Base-by-base conservation (phyloP, 2,888 invertebrate genomes). In the Epinotia demarniana region DNA sequence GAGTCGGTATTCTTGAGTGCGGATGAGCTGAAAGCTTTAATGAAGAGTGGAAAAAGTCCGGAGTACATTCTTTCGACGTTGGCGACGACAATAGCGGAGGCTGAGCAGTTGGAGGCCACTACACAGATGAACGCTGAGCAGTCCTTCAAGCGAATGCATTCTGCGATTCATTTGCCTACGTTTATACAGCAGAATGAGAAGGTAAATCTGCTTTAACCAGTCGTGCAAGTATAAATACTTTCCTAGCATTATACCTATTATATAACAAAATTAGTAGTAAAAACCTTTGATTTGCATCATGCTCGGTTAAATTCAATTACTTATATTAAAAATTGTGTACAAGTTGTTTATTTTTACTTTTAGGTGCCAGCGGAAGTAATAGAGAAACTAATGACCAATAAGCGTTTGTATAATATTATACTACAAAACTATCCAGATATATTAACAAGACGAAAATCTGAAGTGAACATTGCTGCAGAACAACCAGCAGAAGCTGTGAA, bases 131-230 rank as follows among this genome's bases (percentile, higher is more conserved):
- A 95, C 43, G 89, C 87, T 2, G 92, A 94, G 70, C 87, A 87
- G 61, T 81, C 85, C 0, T 86, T 83, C 5, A 89, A 90, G 69
- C 88, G 92, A 77, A 92, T 94, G 81, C 94, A 96, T 83, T 97
- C 97, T 9, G 96, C 96, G 78, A 95, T 97, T 64, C 96, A 96
- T 87, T 89, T 98, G 76, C 98, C 97, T 2, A 97, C 97, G 0
- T 97, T 96, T 87, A 94, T 97, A 71, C 95, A 95, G 81, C 95
- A 96, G 82, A 95, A 96, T 81, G 96, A 97, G 89, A 96, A 95
- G 93, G 96, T 96, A 89, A 79, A 81, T 61, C 62, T 8, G 13
- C 62, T 12, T 73, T 66, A 69, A 19, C 60, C 27, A 60, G 16
- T 66, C 23, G 62, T 66, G 27, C 43, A 43, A 13, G 27, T 23